Evolutionary conservation across 2,888 invertebrate genomes (phyloP), one percentile per base, ranked within the genome.

Genomic region (Aporophyla nigra): DNA sequence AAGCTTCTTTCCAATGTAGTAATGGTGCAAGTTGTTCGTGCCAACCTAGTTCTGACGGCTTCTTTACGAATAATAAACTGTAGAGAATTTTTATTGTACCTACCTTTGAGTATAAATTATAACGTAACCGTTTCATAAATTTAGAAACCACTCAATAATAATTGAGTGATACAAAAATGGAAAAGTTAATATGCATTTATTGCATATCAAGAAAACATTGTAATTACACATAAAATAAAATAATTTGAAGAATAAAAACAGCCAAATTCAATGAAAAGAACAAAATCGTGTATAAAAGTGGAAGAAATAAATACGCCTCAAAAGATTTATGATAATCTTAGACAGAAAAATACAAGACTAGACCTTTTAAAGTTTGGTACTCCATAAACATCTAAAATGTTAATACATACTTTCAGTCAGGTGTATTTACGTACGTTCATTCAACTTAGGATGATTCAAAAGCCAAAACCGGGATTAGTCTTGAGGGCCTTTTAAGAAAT

Each of bases 401-500:
- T 90, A 91, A 92, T 88, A 84, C 84, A 92, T 88, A 84, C 84
- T 87, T 76, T 78, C 82, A 87, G 86, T 82, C 90, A 92, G 92
- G 91, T 92, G 92, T 91, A 90, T 90, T 89, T 90, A 86, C 85
- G 84, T 91, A 91, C 90, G 90, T 88, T 90, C 86, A 89, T 91
- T 92, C 88, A 90, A 91, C 86, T 92, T 91, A 90, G 93, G 91
- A 92, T 91, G 92, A 93, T 93, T 93, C 91, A 92, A 92, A 93
- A 94, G 91, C 91, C 91, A 93, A 94, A 93, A 92, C 91, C 91
- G 89, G 93, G 94, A 95, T 95, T 93, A 94, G 93, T 92, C 93
- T 93, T 91, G 88, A 92, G 92, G 92, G 92, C 92, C 93, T 95
- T 95, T 94, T 94, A 94, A 96, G 95, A 95, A 94, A 96, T 94